Percentiles rank a stretch among this genome's conserved stretches.
Conservation (phyloP, 2,113 vertebrate species). For the Pachypanchax playfairii region DNA sequence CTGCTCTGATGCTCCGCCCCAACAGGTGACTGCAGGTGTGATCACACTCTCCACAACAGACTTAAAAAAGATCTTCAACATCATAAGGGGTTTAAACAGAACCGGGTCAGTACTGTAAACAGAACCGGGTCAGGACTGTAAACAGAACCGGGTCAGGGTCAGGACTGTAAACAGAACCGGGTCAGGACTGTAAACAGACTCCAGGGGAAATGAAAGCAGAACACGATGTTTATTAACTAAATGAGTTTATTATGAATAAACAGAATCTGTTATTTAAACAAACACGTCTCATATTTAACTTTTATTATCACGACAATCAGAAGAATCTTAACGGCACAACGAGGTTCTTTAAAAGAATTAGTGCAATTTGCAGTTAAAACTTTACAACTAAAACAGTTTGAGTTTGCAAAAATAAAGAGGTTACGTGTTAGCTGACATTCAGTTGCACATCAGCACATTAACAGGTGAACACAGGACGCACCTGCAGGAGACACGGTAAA, state of each 20-base stretch:
- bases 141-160: too few relatives aligned
- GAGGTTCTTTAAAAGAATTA: conserved; percentile 71
- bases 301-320: conserved; percentile 73
- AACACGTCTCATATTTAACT: conserved; percentile 54
- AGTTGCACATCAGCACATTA: conserved; percentile 59
- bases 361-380: conserved; percentile 76
- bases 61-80: too few relatives aligned
- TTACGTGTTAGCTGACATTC: too few relatives aligned
- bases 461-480: conserved; percentile 13
- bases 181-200: too few relatives aligned
- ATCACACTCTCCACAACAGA: too few relatives aligned
- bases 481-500: conserved; percentile 9
- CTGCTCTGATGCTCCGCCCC: too few relatives aligned
- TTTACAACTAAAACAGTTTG: conserved; percentile 61
- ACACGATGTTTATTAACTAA: background rate
- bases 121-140: too few relatives aligned
- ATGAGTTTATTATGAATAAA: conserved; percentile 65
- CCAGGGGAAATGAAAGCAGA: background rate
- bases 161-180: too few relatives aligned
- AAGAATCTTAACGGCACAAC: conserved; percentile 68
- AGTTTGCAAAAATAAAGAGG: conserved; percentile 77
- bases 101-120: too few relatives aligned
- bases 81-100: too few relatives aligned
- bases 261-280: conserved; percentile 54
- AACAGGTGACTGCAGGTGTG: too few relatives aligned